Conservation (phyloP, 2,113 vertebrate genomes). For the Nymphicus hollandicus region DNA sequence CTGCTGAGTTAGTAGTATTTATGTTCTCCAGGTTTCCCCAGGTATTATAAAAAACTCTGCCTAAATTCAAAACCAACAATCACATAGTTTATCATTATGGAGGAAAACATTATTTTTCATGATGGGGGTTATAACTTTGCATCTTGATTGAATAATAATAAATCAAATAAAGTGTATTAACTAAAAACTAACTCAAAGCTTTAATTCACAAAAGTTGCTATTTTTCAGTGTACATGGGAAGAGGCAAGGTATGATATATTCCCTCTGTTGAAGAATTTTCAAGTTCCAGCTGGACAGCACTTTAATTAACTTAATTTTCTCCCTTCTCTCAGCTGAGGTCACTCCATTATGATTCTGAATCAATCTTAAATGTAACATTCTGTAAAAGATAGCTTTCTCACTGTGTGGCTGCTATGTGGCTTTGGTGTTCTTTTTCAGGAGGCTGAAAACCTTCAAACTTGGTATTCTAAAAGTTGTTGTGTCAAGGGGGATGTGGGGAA, state of each 20-base stretch:
- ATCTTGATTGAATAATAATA: slow-evolving; percentile 35
- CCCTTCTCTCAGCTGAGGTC: slow-evolving; percentile 26
- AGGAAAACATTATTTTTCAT: background rate
- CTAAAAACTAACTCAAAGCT: slow-evolving; percentile 36
- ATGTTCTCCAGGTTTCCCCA: background rate
- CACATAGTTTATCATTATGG: background rate
- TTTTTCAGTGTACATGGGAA: slow-evolving; percentile 23
- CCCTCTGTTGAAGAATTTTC: slow-evolving; percentile 14
- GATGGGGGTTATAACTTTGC: background rate
- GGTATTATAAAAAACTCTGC: background rate
- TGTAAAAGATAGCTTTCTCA: slow-evolving; percentile 7
- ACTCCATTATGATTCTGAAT: slow-evolving; percentile 27
- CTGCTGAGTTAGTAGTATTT: background rate
- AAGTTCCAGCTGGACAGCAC: slow-evolving; percentile 47
- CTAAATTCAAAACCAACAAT: background rate
- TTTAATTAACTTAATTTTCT: slow-evolving; percentile 56
- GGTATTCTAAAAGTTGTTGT: background rate
- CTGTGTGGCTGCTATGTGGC: background rate
- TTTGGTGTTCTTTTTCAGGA: background rate
- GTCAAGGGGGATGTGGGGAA: background rate
- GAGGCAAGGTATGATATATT: slow-evolving; percentile 32
- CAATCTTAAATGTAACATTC: slow-evolving; percentile 16
- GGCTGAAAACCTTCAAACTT: background rate
- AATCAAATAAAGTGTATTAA: slow-evolving; percentile 39
- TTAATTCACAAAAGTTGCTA: slow-evolving; percentile 43